Evolutionary conservation across 2,113 vertebrate species (phyloP).

Genomic region (Edolisoma coerulescens): DNA sequence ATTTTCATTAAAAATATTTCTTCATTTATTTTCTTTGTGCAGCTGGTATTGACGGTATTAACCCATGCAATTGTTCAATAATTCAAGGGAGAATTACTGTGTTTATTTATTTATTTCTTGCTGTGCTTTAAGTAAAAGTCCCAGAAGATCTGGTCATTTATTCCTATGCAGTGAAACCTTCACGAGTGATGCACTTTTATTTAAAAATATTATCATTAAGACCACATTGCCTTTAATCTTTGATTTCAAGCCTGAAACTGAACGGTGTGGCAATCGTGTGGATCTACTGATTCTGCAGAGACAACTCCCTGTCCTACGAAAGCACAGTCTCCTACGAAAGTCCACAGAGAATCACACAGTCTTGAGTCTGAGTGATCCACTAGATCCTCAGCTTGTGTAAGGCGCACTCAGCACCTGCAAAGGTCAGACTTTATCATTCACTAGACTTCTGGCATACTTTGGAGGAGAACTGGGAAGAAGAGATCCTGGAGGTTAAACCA

Average conservation of each 20-base stretch:
- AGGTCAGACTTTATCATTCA: background rate
- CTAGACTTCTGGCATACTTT: background rate
- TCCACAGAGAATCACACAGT: too few species aligned
- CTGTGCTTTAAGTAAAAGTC: background rate
- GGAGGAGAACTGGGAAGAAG: background rate
- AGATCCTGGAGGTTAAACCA: background rate
- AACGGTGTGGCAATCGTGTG: background rate
- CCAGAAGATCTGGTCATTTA: background rate
- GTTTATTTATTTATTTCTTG: background rate
- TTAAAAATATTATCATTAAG: background rate
- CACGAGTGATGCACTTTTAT: background rate
- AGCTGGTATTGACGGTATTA: background rate
- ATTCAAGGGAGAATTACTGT: conserved; percentile 25
- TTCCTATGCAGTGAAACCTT: background rate
- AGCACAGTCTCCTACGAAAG: background rate
- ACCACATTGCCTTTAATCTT: background rate
- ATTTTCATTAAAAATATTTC: background rate
- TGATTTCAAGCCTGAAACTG: background rate
- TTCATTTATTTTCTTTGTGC: conserved; percentile 46
- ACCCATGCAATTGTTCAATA: conserved; percentile 33
- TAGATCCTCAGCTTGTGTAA: background rate
- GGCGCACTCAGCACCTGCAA: background rate
- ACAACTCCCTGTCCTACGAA: background rate
- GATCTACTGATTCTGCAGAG: background rate
- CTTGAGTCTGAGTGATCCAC: background rate